These are phyloP conservation scores for Poeciliopsis paucimaculata DNA, from an alignment of 2,797 vertebrate genomes.

Conservation along the genomic window DNA sequence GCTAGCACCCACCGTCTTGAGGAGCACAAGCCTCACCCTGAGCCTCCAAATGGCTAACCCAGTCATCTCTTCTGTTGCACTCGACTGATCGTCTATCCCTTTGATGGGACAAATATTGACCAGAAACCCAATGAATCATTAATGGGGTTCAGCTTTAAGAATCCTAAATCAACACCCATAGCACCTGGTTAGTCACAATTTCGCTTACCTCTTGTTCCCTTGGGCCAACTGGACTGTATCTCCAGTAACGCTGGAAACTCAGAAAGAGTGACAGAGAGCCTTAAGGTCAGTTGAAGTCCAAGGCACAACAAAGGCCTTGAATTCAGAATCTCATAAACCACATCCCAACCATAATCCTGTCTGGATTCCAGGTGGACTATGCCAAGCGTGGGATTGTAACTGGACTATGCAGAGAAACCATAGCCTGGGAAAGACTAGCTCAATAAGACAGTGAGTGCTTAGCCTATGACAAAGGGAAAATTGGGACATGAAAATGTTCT, in stretches of 20 bases:
- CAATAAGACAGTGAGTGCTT: slow-evolving; percentile 62
- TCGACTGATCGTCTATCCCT: slow-evolving; percentile 54
- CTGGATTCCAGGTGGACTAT: slow-evolving; percentile 61
- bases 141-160: slow-evolving; percentile 66
- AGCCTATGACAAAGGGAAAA: slow-evolving; percentile 61
- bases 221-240: slow-evolving; percentile 55
- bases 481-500: slow-evolving; percentile 41
- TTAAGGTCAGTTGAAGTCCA: slow-evolving; percentile 57
- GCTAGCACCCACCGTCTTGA: slow-evolving; percentile 60
- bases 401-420: slow-evolving; percentile 58
- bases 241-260: slow-evolving; percentile 49
- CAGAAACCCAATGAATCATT: slow-evolving; percentile 71
- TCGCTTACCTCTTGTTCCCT: slow-evolving; percentile 51
- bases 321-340: slow-evolving; percentile 53
- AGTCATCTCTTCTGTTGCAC: slow-evolving; percentile 64
- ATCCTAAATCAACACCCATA: slow-evolving; percentile 70
- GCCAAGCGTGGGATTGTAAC: slow-evolving; percentile 68
- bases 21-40: slow-evolving; percentile 60
- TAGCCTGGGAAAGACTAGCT: slow-evolving; percentile 53
- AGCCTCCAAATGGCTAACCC: slow-evolving; percentile 68
- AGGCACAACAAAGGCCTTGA: slow-evolving; percentile 49
- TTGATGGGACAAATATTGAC: slow-evolving; percentile 71
- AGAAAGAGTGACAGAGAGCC: slow-evolving; percentile 63
- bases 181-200: slow-evolving; percentile 57
- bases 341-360: slow-evolving; percentile 42